Percentiles rank a stretch among this genome's conserved stretches.
Evolutionary conservation across 2,797 vertebrate species (phyloP).

Genomic region (Silurus lanzhouensis): DNA sequence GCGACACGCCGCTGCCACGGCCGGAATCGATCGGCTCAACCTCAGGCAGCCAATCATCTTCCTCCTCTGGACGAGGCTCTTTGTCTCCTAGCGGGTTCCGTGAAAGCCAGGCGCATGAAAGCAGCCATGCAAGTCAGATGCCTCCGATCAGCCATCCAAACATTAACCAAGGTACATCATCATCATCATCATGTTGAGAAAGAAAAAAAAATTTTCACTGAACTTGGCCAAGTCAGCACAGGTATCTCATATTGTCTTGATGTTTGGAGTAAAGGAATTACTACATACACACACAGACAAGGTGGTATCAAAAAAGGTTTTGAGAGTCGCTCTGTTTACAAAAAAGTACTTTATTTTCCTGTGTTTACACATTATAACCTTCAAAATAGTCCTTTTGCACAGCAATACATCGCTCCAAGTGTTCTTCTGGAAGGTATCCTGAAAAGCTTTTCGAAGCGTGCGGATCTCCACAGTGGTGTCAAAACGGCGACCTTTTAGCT

Average conservation of each 20-base stretch:
- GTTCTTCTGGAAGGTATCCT: too few species aligned
- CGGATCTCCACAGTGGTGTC: too few species aligned
- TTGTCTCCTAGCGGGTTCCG: slow-evolving; percentile 68
- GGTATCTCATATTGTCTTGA: neutral
- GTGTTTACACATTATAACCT: too few species aligned
- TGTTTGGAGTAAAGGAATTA: neutral
- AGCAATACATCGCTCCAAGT: too few species aligned
- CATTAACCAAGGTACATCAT: slow-evolving; percentile 48
- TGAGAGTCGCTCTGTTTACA: too few species aligned
- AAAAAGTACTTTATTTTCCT: too few species aligned
- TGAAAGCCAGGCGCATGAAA: slow-evolving; percentile 50
- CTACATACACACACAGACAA: neutral
- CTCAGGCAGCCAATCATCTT: slow-evolving; percentile 73
- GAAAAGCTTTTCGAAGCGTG: too few species aligned
- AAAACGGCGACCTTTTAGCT: too few species aligned
- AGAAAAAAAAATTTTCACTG: neutral
- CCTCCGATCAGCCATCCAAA: slow-evolving; percentile 68
- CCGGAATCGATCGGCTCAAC: slow-evolving; percentile 76
- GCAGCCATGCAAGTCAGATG: slow-evolving; percentile 57
- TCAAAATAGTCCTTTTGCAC: too few species aligned
- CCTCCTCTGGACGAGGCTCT: slow-evolving; percentile 79
- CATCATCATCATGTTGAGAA: too few species aligned
- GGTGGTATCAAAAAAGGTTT: too few species aligned
- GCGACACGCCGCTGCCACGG: slow-evolving; percentile 54
- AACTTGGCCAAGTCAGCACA: neutral